A percentile compares a stretch with the other conserved stretches of the same genome.
These are phyloP conservation scores for Alethe diademata DNA, from an alignment of 2,113 vertebrate species.

Conservation along the genomic window DNA sequence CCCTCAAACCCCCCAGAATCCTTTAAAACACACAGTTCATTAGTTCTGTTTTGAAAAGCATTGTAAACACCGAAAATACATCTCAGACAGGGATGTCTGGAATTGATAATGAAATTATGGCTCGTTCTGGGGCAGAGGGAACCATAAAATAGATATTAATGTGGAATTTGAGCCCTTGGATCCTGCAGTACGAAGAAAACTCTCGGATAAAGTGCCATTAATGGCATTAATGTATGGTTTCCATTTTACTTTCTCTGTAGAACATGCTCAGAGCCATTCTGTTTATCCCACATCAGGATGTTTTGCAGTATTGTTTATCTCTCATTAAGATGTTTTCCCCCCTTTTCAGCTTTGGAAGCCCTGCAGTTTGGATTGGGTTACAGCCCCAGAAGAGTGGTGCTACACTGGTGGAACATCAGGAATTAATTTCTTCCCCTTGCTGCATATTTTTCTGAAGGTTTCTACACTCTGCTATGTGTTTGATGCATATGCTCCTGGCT, in stretches of 20 bases:
- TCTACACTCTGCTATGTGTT: rapidly evolving
- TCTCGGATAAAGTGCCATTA: not conserved
- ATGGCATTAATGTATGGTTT: not conserved
- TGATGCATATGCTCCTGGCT: not conserved
- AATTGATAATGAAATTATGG: slow-evolving; percentile 37
- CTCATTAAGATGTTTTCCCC: not conserved
- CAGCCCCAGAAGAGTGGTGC: not conserved
- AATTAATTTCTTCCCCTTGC: not conserved
- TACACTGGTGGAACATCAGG: not conserved
- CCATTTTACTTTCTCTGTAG: not conserved
- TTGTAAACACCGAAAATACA: slow-evolving; percentile 36
- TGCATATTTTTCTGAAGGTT: not conserved
- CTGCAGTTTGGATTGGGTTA: not conserved
- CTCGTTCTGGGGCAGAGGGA: not conserved
- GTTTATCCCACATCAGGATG: not conserved
- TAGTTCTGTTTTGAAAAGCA: slow-evolving; percentile 42
- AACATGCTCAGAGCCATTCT: not conserved
- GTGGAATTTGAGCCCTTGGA: not conserved
- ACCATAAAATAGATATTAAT: not conserved
- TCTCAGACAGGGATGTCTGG: slow-evolving; percentile 31
- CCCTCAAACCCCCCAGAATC: slow-evolving; percentile 9
- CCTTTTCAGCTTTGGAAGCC: not conserved
- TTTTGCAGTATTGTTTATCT: not conserved
- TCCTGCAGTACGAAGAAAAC: not conserved
- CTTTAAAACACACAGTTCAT: slow-evolving; percentile 44